A percentile compares a stretch with the other conserved stretches of the same genome.
phyloP scores from a whole-genome alignment of 1,140 invertebrate genomes.

The Carposina sasakii region DNA sequence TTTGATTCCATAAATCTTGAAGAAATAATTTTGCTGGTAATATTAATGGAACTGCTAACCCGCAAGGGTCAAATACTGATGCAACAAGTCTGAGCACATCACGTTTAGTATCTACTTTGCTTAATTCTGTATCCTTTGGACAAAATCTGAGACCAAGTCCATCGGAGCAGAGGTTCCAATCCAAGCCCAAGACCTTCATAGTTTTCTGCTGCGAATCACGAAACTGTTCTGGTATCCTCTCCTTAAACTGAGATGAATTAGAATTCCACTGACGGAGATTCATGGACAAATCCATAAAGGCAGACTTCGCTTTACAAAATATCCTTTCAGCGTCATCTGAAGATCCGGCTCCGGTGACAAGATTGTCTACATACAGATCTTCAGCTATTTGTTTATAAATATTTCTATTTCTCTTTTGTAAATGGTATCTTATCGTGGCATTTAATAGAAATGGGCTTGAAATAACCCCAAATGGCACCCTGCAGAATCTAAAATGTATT shows the following conservation, averaged over 20 bases:
- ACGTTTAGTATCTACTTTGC: conserved; percentile 10
- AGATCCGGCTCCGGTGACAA: neutral
- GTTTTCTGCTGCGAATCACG: neutral
- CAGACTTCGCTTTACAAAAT: neutral
- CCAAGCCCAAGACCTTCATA: conserved; percentile 15
- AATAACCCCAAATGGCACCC: conserved; percentile 9
- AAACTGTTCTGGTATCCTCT: neutral
- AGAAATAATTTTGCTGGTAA: conserved; percentile 23
- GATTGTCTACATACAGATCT: conserved; percentile 11
- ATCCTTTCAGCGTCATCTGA: neutral
- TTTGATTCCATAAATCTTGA: conserved; percentile 24
- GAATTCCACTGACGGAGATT: conserved; percentile 10
- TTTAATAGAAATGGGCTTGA: conserved; percentile 13
- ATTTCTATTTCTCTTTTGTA: neutral
- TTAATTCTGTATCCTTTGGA: neutral
- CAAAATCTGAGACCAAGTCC: conserved; percentile 4
- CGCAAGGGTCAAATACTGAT: conserved; percentile 21
- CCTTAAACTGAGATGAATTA: neutral
- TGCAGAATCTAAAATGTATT: neutral
- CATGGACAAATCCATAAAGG: conserved; percentile 2
- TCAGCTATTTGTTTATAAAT: conserved; percentile 1
- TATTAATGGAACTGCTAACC: conserved; percentile 15
- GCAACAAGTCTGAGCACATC: conserved; percentile 14
- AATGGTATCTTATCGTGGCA: conserved; percentile 6
- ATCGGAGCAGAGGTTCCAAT: conserved; percentile 9